phyloP scores from a whole-genome alignment of 2,113 vertebrate genomes.

The Orycteropus afer region DNA sequence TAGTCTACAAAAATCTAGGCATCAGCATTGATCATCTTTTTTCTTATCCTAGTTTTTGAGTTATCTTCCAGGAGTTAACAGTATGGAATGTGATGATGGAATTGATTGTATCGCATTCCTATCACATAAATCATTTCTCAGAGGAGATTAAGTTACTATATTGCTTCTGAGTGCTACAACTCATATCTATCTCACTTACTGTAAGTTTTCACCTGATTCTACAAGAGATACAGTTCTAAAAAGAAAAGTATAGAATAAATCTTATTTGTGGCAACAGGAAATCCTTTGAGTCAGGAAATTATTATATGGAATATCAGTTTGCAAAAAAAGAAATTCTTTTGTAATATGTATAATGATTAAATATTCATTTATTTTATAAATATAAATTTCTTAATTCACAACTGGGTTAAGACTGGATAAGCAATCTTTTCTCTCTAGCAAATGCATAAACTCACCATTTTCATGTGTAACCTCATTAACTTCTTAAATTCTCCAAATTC shows the following conservation, averaged over 20 bases:
- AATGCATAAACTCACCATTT: neutral
- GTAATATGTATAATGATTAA: neutral
- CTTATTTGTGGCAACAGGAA: neutral
- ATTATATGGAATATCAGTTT: neutral
- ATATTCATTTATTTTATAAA: neutral
- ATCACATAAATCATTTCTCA: neutral
- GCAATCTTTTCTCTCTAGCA: neutral
- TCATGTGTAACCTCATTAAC: neutral
- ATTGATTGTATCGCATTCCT: neutral
- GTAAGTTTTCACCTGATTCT: neutral
- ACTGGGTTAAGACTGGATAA: too few relatives aligned
- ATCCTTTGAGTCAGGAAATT: neutral
- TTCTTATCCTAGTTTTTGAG: neutral
- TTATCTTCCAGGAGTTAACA: neutral
- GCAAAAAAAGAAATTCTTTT: neutral
- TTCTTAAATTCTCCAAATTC: neutral
- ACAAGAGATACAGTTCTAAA: too few relatives aligned
- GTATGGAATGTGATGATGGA: neutral
- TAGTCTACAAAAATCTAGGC: neutral
- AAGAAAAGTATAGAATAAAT: neutral
- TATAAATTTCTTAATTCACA: neutral
- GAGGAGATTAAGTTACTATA: neutral
- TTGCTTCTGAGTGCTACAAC: neutral
- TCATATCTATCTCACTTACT: neutral
- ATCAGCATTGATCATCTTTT: fast-evolving